Percentiles rank a stretch among this genome's conserved stretches.
phyloP scores from a whole-genome alignment of 2,113 vertebrate species.

The Pheucticus melanocephalus region DNA sequence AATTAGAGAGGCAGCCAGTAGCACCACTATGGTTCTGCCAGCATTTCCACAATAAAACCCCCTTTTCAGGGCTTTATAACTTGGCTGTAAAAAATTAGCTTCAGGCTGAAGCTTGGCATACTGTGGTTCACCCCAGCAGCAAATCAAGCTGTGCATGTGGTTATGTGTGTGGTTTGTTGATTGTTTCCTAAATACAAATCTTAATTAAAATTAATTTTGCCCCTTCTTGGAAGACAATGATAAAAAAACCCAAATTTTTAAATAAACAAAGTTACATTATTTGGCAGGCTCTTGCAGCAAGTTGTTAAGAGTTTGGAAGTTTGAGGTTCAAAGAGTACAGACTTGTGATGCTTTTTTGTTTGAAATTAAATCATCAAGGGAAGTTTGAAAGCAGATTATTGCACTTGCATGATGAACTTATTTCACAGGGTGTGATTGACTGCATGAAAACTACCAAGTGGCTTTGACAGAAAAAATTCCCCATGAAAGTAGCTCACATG shows the following conservation, averaged over 20 bases:
- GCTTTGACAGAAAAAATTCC: not conserved
- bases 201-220: conserved; percentile 69
- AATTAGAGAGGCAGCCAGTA: conserved; percentile 78
- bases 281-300: conserved; percentile 37
- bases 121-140: conserved; percentile 62
- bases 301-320: not conserved
- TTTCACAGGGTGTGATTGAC: not conserved
- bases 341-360: not conserved
- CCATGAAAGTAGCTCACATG: not conserved
- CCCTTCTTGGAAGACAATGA: conserved; percentile 70
- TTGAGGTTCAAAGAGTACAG: not conserved
- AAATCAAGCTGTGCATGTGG: conserved; percentile 32
- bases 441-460: not conserved
- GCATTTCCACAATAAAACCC: conserved; percentile 78
- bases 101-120: conserved; percentile 68
- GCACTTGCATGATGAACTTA: not conserved
- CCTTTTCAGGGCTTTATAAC: conserved; percentile 76
- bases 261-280: conserved; percentile 41
- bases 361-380: conserved; percentile 51
- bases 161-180: conserved; percentile 49
- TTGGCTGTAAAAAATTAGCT: conserved; percentile 77
- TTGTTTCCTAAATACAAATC: conserved; percentile 70
- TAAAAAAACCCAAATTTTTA: conserved; percentile 55
- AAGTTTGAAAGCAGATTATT: conserved; percentile 17
- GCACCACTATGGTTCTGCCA: conserved; percentile 74